Evolutionary conservation across 1,140 invertebrate genomes (phyloP), one percentile per base, ranked within the genome.

Genomic region (Tetramorium simillimum): DNA sequence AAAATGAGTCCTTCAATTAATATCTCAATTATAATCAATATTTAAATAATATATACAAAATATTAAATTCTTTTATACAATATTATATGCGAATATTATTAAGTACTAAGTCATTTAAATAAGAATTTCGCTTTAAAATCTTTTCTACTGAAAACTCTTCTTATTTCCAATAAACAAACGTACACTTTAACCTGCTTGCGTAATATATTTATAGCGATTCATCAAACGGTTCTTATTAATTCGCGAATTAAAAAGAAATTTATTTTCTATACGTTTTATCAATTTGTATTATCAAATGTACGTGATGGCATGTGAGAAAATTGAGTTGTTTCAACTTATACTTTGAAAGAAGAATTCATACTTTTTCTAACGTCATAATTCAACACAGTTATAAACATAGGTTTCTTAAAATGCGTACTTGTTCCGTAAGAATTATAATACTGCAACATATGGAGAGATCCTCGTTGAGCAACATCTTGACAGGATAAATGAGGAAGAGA

Each of bases 381-480:
- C 1, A 63, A 18, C 2, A 37, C 2, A 0, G 28, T 14, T 37
- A 37, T 33, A 18, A 63, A 10, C 1, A 0, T 18, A 43, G 2
- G n/a, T 43, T 46, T 67, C 24, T 43, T 24, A 43, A 24, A 12
- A 70, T 51, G 46, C 72, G 76, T 94, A 97, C 96, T 91, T 97
- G 96, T 92, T 97, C 97, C 86, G 96, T 95, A 4, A 97, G 90
- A 56, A 97, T n/a, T n/a, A n/a, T 73, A 6, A 96, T 95, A 12
- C 96, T 95, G 0, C 96, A 96, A 24, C 95, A 96, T 21, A 97
- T 96, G 5, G 97, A 96, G 10, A 98, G 91, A 9, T 96, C 86
- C 73, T 96, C 92, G 16, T 95, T 89, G 0, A 96, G 84, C 7
- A 97, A 89, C 53, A 95, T 92, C 70, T 92, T 93, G 3, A 95